These are phyloP conservation scores for Serilophus lunatus DNA, from an alignment of 2,113 vertebrate species.

Conservation along the genomic window DNA sequence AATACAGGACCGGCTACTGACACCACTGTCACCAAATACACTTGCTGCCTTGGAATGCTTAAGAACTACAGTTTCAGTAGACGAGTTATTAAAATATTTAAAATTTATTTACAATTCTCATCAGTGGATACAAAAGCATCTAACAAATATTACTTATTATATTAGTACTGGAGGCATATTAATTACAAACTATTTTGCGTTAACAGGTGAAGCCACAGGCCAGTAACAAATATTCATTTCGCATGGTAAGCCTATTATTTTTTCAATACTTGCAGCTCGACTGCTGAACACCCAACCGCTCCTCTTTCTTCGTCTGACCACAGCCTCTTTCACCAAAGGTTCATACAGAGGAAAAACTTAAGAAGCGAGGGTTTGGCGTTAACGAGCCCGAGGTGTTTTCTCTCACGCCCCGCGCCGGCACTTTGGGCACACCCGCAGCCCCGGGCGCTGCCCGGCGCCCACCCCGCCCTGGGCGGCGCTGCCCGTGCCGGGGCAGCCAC, in stretches of 20 bases:
- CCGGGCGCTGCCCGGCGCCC: not conserved
- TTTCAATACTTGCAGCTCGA: too few relatives aligned
- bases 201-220: not conserved
- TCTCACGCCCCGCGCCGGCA: too few relatives aligned
- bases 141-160: not conserved
- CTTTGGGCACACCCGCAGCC: not conserved
- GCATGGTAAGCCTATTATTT: fast-evolving
- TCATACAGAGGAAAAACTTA: fast-evolving
- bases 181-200: not conserved
- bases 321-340: not conserved
- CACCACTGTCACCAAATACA: not conserved
- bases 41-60: not conserved
- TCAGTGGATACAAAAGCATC: not conserved
- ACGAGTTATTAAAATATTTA: not conserved
- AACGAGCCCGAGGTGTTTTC: fast-evolving
- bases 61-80: not conserved
- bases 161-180: fast-evolving
- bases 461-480: not conserved
- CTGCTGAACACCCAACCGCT: not conserved
- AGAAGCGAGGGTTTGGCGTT: not conserved
- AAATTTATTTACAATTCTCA: not conserved
- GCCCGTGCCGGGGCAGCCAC: not conserved
- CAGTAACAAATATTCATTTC: fast-evolving
- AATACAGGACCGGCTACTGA: not conserved
- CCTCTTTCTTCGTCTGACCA: not conserved